A percentile compares a stretch with the other conserved stretches of the same genome.
phyloP scores from a whole-genome alignment of 2,888 invertebrate genomes.

The Orthosia cruda region DNA sequence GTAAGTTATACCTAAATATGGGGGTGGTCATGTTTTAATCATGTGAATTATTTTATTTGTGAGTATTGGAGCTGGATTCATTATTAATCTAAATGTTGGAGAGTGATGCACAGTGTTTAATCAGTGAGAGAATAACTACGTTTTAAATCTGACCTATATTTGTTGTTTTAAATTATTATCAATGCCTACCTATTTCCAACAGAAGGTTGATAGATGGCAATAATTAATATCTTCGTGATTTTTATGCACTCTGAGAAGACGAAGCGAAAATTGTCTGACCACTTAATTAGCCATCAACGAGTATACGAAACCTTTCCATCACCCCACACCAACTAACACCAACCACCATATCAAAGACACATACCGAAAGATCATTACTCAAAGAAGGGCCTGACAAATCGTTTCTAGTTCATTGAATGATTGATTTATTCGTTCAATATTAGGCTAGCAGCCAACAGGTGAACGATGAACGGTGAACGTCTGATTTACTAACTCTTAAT shows the following conservation, averaged over 20 bases:
- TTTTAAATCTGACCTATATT: background rate
- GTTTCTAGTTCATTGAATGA: constrained; percentile 87
- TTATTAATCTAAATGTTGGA: background rate
- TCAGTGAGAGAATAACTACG: background rate
- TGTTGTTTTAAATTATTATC: background rate
- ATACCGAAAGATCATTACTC: constrained; percentile 54
- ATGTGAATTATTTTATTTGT: constrained; percentile 29
- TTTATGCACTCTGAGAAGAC: background rate
- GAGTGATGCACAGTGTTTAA: background rate
- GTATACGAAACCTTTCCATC: background rate
- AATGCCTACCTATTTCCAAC: background rate
- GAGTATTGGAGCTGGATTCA: constrained; percentile 16
- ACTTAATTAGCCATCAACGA: background rate
- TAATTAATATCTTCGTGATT: no score
- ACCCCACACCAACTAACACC: background rate
- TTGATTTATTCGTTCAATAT: constrained; percentile 86
- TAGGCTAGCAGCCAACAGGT: constrained; percentile 83
- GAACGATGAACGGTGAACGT: constrained; percentile 75
- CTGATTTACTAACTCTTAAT: constrained; percentile 89
- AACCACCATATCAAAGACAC: constrained; percentile 35
- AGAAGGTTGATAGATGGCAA: background rate
- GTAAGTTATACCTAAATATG: constrained; percentile 55
- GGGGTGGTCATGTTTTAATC: constrained; percentile 30
- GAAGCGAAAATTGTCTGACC: background rate
- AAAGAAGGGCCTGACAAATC: constrained; percentile 84